Percentiles rank a stretch among this genome's conserved stretches.
Conservation (phyloP, 2,113 vertebrate genomes). For the Phalacrocorax carbo region DNA sequence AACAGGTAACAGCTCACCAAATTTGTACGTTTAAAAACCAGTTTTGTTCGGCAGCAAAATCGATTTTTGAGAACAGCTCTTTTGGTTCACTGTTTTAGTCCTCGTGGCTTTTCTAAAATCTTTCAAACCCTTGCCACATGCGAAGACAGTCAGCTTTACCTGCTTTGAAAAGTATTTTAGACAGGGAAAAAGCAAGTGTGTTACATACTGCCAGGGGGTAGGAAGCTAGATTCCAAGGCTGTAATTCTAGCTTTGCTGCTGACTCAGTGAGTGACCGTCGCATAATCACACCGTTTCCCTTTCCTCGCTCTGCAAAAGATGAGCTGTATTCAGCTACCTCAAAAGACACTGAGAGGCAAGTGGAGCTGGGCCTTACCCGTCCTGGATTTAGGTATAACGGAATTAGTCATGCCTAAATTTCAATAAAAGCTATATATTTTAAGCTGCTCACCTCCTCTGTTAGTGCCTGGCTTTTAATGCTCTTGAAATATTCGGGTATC, state of each 20-base stretch:
- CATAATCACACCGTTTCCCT: rapidly evolving
- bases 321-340: not conserved
- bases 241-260: not conserved
- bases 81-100: not conserved
- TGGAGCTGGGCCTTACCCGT: rapidly evolving
- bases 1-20: not conserved
- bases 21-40: not conserved
- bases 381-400: not conserved
- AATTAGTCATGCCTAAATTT: not conserved
- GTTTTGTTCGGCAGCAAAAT: not conserved
- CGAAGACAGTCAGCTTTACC: not conserved
- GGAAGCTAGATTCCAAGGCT: not conserved
- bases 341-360: not conserved
- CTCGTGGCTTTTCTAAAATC: not conserved
- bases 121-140: not conserved
- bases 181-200: not conserved
- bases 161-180: not conserved
- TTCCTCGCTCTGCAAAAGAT: not conserved
- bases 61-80: not conserved
- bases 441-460: not conserved
- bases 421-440: not conserved
- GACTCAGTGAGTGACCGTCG: not conserved
- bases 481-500: not conserved
- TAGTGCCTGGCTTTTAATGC: not conserved
- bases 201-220: not conserved